Conservation (phyloP, 1,140 invertebrate genomes). For the Choristoneura fumiferana region DNA sequence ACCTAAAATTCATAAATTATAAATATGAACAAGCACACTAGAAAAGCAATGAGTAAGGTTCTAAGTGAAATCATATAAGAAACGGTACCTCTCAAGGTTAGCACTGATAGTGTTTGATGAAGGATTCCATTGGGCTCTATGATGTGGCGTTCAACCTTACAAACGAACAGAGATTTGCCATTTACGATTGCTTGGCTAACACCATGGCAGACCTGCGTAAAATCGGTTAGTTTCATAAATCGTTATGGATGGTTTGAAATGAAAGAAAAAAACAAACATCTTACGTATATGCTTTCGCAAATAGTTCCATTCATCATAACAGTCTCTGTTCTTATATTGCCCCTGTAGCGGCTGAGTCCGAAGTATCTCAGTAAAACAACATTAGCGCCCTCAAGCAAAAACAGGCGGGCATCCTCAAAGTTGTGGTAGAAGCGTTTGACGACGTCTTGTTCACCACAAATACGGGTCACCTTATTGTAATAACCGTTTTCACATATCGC, state of each 20-base stretch:
- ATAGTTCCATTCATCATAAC: constrained; percentile 80
- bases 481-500: constrained; percentile 69
- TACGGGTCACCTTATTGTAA: constrained; percentile 70
- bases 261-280: constrained; percentile 23
- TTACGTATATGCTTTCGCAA: constrained; percentile 80
- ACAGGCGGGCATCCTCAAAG: constrained; percentile 62
- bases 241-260: not conserved
- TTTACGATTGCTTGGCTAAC: constrained; percentile 73
- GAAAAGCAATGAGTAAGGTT: too few species aligned
- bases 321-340: constrained; percentile 76
- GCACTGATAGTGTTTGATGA: constrained; percentile 70
- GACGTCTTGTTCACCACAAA: constrained; percentile 56
- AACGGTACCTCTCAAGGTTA: constrained; percentile 67
- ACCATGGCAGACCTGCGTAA: constrained; percentile 54
- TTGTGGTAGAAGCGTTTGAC: constrained; percentile 62
- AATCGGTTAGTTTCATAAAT: not conserved
- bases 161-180: constrained; percentile 65
- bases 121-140: constrained; percentile 75
- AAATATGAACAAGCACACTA: too few species aligned
- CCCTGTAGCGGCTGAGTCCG: constrained; percentile 76
- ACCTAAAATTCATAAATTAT: constrained; percentile 55
- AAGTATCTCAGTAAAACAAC: constrained; percentile 81
- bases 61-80: constrained; percentile 17
- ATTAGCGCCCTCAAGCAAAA: constrained; percentile 81
- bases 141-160: constrained; percentile 78